These are phyloP conservation scores for Holothuria glaberrima DNA, from an alignment of 35 echinoderm and acorn worm genomes.

Conservation along the genomic window DNA sequence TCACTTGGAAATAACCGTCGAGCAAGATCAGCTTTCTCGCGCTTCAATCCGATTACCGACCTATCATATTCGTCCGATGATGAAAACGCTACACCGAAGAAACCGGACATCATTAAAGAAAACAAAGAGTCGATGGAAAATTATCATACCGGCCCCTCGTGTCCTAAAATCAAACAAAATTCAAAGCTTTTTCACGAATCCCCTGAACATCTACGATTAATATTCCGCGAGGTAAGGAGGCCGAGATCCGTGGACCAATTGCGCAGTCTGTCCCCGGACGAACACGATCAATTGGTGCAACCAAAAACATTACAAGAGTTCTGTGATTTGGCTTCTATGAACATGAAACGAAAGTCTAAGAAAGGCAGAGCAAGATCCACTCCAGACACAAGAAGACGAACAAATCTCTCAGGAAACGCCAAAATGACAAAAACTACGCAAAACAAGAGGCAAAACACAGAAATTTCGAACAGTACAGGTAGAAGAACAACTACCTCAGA, in stretches of 20 bases:
- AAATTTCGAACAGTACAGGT: too few species aligned
- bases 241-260: constrained; percentile 18
- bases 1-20: neutral
- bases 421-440: too few species aligned
- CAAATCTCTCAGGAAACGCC: too few species aligned
- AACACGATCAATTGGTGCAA: constrained; percentile 22
- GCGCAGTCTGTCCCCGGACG: neutral
- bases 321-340: neutral
- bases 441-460: too few species aligned
- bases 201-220: constrained; percentile 7
- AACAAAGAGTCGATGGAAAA: too few species aligned
- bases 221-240: neutral
- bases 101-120: too few species aligned
- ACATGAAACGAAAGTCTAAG: too few species aligned
- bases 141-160: too few species aligned
- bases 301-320: neutral
- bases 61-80: neutral
- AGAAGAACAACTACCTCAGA: too few species aligned
- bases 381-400: too few species aligned
- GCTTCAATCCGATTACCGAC: neutral
- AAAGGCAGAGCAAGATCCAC: too few species aligned
- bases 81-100: neutral
- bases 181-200: constrained; percentile 4
- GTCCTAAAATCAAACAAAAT: constrained; percentile 2
- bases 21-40: neutral